These are phyloP conservation scores for Tanytarsus gracilentus DNA, from an alignment of 2,888 invertebrate species.

Conservation along the genomic window DNA sequence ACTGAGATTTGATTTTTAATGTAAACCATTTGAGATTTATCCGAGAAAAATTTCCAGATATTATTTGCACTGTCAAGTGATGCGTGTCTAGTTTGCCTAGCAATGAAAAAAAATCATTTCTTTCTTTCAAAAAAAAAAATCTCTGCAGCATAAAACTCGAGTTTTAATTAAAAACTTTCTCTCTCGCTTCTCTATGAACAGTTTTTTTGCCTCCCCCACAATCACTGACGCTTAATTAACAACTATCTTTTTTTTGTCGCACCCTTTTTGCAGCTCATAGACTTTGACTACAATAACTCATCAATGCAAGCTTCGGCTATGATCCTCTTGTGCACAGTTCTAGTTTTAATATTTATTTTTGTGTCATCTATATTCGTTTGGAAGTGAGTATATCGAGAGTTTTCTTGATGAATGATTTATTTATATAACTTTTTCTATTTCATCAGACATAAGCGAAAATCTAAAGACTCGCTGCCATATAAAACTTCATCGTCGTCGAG, in stretches of 20 bases:
- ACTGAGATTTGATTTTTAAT: no score
- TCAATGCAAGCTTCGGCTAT: slow-evolving; percentile 23
- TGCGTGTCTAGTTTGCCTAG: no score
- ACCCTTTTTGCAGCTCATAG: neutral
- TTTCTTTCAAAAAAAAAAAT: no score
- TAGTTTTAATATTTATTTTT: slow-evolving; percentile 25
- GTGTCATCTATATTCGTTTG: slow-evolving; percentile 22
- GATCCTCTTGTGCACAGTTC: slow-evolving; percentile 15
- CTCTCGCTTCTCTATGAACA: no score
- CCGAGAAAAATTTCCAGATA: no score
- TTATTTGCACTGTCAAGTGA: no score
- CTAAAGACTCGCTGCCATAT: slow-evolving; percentile 16
- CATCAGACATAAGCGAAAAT: slow-evolving; percentile 21
- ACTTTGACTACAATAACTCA: slow-evolving; percentile 19
- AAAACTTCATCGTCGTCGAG: slow-evolving; percentile 13
- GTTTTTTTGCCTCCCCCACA: no score
- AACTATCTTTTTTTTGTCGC: neutral
- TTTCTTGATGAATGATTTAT: neutral
- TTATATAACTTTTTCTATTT: neutral
- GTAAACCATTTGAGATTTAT: no score
- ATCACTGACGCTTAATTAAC: no score
- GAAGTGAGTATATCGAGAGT: slow-evolving; percentile 12
- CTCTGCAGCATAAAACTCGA: no score
- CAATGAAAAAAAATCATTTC: no score
- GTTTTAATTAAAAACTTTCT: no score